phyloP scores from a whole-genome alignment of 2,888 invertebrate genomes.

The Polylopha cassiicola region DNA sequence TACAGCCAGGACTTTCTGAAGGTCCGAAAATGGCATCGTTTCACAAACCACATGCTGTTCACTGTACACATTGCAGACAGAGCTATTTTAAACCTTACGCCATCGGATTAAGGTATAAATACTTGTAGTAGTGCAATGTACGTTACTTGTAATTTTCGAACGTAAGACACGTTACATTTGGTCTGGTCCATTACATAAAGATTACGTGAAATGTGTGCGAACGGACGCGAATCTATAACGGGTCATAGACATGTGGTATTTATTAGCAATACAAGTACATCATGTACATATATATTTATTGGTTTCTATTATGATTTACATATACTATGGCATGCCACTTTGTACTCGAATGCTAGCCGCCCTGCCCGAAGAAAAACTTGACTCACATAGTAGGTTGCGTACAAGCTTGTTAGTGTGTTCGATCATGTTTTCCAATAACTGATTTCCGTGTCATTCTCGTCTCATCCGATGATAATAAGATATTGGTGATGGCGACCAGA shows the following conservation, averaged over 20 bases:
- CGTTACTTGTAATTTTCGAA: neutral
- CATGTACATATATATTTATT: slow-evolving; percentile 1
- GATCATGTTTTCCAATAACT: too few relatives aligned
- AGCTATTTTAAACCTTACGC: neutral
- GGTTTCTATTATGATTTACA: too few relatives aligned
- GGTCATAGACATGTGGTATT: slow-evolving; percentile 6
- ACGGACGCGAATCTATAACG: slow-evolving; percentile 17
- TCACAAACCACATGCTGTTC: too few relatives aligned
- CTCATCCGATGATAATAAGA: too few relatives aligned
- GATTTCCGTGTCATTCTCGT: too few relatives aligned
- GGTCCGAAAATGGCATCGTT: neutral
- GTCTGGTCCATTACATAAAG: slow-evolving; percentile 65
- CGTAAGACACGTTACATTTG: slow-evolving; percentile 36
- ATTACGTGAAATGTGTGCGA: slow-evolving; percentile 53
- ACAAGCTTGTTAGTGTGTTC: too few relatives aligned
- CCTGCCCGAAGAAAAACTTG: too few relatives aligned
- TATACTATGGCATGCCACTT: too few relatives aligned
- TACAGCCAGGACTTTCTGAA: neutral
- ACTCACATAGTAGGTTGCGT: too few relatives aligned
- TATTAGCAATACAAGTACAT: too few relatives aligned
- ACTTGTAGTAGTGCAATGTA: neutral
- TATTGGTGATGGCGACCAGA: too few relatives aligned
- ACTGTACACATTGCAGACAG: slow-evolving; percentile 3
- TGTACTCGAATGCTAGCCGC: too few relatives aligned
- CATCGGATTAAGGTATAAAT: neutral